Percentiles rank a stretch among this genome's conserved stretches.
phyloP scores from a whole-genome alignment of 2,888 invertebrate genomes.

The Anthoptus insignis region DNA sequence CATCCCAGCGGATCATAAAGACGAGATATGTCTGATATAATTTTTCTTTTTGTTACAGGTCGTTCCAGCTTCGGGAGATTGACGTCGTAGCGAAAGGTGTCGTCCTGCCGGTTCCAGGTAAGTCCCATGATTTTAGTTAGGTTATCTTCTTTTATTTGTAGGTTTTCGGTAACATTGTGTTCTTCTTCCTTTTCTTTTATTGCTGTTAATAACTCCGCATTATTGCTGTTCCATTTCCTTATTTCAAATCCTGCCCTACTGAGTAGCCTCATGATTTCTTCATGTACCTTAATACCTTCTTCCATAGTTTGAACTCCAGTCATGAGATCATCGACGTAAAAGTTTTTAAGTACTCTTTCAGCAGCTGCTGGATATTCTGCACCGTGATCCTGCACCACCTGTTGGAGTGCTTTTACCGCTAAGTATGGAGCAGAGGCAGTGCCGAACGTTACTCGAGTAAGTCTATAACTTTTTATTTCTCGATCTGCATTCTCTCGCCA shows the following conservation, averaged over 20 bases:
- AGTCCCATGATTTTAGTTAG: constrained; percentile 48
- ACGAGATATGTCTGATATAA: constrained; percentile 28
- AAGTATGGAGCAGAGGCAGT: constrained; percentile 42
- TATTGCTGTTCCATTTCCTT: constrained; percentile 47
- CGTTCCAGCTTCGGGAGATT: constrained; percentile 21
- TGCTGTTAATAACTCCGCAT: constrained; percentile 26
- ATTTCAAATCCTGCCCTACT: constrained; percentile 42
- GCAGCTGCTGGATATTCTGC: constrained; percentile 37
- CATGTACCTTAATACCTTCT: too few relatives aligned
- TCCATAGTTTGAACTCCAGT: too few relatives aligned
- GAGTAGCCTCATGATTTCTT: constrained; percentile 48
- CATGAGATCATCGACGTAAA: too few relatives aligned
- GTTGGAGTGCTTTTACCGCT: constrained; percentile 42
- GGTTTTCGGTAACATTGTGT: not conserved
- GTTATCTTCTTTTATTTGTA: constrained; percentile 44
- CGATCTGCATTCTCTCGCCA: constrained; percentile 39
- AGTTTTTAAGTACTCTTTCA: too few relatives aligned
- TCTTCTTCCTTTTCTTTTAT: constrained; percentile 13
- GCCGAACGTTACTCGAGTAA: constrained; percentile 44
- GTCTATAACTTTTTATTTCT: constrained; percentile 30
- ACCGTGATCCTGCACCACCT: constrained; percentile 40
- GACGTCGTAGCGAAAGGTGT: constrained; percentile 45
- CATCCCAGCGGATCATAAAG: constrained; percentile 44
- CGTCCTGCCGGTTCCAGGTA: constrained; percentile 34
- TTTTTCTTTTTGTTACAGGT: constrained; percentile 29